Evolutionary conservation across 2,797 vertebrate genomes (phyloP).

Genomic region (Eulemur coronatus): DNA sequence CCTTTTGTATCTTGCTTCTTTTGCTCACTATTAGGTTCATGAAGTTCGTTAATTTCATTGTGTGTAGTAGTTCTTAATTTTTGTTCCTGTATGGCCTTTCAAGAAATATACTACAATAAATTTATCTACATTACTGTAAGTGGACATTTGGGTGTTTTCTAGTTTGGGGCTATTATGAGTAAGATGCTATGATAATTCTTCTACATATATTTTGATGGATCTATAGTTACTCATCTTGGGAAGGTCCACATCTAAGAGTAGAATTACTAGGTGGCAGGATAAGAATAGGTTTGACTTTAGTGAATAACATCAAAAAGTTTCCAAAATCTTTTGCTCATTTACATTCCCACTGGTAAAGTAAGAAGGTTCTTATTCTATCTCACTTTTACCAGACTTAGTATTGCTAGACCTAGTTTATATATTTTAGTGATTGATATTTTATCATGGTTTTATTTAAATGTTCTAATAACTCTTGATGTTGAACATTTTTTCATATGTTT

Average conservation of each 20-base stretch:
- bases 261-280: neutral
- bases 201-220: neutral
- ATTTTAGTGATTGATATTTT: neutral
- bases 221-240: neutral
- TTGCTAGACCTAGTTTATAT: neutral
- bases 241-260: neutral
- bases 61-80: neutral
- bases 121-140: neutral
- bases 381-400: neutral
- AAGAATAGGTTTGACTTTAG: neutral
- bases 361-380: neutral
- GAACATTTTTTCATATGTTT: neutral
- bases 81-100: neutral
- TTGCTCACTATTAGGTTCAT: neutral
- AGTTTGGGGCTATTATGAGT: neutral
- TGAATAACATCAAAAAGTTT: neutral
- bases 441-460: neutral
- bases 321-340: neutral
- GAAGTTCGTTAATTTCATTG: neutral
- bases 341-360: neutral
- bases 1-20: neutral
- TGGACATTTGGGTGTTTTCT: neutral
- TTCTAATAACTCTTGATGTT: neutral
- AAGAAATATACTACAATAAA: neutral
- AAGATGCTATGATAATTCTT: neutral